A percentile compares a stretch with the other conserved stretches of the same genome.
These are phyloP conservation scores for Loriculus beryllinus DNA, from an alignment of 2,797 vertebrate species.

Conservation along the genomic window DNA sequence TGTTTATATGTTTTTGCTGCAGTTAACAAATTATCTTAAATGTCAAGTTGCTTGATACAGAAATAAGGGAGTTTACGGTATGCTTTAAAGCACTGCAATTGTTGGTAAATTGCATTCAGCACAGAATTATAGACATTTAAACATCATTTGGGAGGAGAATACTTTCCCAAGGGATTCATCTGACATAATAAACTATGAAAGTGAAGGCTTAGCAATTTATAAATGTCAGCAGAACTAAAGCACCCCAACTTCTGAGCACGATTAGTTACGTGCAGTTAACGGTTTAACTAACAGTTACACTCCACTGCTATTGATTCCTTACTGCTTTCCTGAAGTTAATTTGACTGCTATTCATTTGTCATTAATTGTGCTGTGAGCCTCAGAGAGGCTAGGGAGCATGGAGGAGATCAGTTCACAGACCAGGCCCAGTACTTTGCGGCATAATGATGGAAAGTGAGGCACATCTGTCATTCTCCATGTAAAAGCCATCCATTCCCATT, in stretches of 20 bases:
- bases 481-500: not conserved
- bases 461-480: not conserved
- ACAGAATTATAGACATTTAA: constrained; percentile 43
- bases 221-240: constrained; percentile 37
- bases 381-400: not conserved
- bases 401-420: not conserved
- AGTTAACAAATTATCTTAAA: constrained; percentile 59
- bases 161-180: constrained; percentile 26
- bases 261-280: not conserved
- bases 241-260: not conserved
- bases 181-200: constrained; percentile 40
- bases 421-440: not conserved
- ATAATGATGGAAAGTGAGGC: not conserved
- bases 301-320: not conserved
- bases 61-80: constrained; percentile 18
- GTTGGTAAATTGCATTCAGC: constrained; percentile 42
- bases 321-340: constrained; percentile 15
- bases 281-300: not conserved
- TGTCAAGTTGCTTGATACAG: constrained; percentile 30
- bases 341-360: not conserved
- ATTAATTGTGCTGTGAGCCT: not conserved
- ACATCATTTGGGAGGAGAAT: not conserved
- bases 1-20: constrained; percentile 51
- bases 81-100: constrained; percentile 47
- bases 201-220: constrained; percentile 18